These are phyloP conservation scores for Panthera tigris DNA, from an alignment of 2,113 vertebrate species.

Conservation along the genomic window DNA sequence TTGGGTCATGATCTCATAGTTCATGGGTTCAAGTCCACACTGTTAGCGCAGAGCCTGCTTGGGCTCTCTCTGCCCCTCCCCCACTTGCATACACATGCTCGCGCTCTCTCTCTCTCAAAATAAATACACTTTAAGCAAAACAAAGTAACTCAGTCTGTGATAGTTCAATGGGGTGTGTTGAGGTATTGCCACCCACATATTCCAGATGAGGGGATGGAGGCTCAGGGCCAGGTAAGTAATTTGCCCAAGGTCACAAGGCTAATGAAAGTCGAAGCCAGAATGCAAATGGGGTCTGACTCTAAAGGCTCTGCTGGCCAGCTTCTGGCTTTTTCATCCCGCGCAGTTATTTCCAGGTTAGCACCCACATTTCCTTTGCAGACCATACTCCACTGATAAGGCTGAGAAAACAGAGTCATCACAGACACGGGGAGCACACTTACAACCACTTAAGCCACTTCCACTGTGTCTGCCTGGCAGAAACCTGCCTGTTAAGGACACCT, in stretches of 20 bases:
- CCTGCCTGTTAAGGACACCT: neutral
- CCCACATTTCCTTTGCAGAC: neutral
- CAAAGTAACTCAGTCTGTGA: neutral
- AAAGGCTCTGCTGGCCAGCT: neutral
- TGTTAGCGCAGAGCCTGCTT: too few relatives aligned
- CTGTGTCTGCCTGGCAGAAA: neutral
- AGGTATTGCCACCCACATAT: neutral
- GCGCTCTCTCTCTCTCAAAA: too few relatives aligned
- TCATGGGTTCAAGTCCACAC: too few relatives aligned
- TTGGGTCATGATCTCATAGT: too few relatives aligned
- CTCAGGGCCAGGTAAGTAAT: neutral
- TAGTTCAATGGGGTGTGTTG: too few relatives aligned
- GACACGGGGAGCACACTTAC: neutral
- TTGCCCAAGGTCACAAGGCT: neutral
- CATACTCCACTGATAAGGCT: neutral
- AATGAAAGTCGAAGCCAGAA: neutral
- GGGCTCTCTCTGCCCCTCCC: too few relatives aligned
- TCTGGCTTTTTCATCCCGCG: accelerated
- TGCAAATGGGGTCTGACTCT: too few relatives aligned
- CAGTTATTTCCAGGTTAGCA: neutral
- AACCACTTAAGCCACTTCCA: neutral
- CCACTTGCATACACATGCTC: too few relatives aligned
- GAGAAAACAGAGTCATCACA: neutral
- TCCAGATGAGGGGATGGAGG: neutral
- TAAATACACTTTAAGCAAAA: too few relatives aligned